Evolutionary conservation across 2,888 invertebrate species (phyloP), one percentile per base, ranked within the genome.

Genomic region (Quadroppia sp.): DNA sequence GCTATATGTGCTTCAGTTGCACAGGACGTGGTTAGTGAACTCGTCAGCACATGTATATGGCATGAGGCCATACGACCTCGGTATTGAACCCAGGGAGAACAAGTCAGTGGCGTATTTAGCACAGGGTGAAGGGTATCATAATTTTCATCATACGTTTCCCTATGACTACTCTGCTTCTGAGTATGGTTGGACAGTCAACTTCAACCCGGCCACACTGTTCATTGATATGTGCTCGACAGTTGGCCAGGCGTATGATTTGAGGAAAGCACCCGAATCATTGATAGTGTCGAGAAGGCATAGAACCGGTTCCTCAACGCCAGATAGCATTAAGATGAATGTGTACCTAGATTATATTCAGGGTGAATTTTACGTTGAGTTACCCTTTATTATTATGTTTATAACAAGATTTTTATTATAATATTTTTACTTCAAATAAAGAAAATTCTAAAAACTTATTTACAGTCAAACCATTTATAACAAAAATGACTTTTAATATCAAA

Each of bases 31-130:
- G 86, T 88, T 90, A 79, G 94, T 96, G n/a, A 96, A 96, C 82
- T 94, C 94, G 81, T 89, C 91, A 13, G 95, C 96, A 0, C 96
- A 96, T 82, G 87, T 92, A 86, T 94, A 90, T 87, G 95, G 95
- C n/a, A 88, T 89, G 79, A 89, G 89, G 80, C 95, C 95, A 0
- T 96, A 94, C 81, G 94, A 96, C 83, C 89, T 86, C 90, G 90
- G 81, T 64, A 83, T 83, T 77, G 82, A 81, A 76, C 83, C 83
- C 0, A 79, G 80, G 3, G 82, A 83, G 77, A 83, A 83, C 77
- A 72, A 78, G 7, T 76, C 79, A 4, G 83, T 83, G 2, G 79
- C 80, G 0, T 76, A 82, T 9, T 78, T 80, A 20, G 81, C 82
- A 0, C 78, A 80, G 6, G 83, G 78, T 0, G 78, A 78, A 72